phyloP scores from a whole-genome alignment of 2,797 vertebrate genomes.

The Sebastes wilsoni region DNA sequence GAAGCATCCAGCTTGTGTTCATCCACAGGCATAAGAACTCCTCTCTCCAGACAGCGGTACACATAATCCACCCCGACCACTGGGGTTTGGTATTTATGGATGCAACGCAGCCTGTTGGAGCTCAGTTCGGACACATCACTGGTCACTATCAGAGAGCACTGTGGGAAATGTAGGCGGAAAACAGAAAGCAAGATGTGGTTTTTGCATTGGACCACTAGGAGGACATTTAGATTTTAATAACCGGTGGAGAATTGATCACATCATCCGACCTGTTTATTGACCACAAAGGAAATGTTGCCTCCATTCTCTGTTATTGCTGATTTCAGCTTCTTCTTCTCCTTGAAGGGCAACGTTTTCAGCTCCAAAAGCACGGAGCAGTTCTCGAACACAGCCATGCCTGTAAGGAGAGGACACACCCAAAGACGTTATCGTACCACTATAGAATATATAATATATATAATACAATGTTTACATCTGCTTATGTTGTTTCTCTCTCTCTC shows the following conservation, averaged over 20 bases:
- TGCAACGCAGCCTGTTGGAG: conserved; percentile 71
- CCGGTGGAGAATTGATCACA: background rate
- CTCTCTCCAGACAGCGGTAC: conserved; percentile 78
- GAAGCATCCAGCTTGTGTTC: conserved; percentile 56
- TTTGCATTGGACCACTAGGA: background rate
- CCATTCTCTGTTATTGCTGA: conserved; percentile 78
- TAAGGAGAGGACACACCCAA: background rate
- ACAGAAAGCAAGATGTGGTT: background rate
- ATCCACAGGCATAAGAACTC: conserved; percentile 72
- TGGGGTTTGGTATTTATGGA: conserved; percentile 77
- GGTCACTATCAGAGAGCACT: conserved; percentile 87
- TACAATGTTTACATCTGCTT: background rate
- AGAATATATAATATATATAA: rapidly evolving
- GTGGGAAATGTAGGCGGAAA: conserved; percentile 28
- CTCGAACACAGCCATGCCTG: conserved; percentile 80
- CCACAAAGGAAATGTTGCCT: conserved; percentile 78
- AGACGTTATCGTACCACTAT: background rate
- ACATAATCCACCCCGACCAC: conserved; percentile 83
- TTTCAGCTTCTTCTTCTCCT: conserved; percentile 83
- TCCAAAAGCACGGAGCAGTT: conserved; percentile 82
- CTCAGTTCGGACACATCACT: conserved; percentile 76
- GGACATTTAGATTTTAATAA: background rate
- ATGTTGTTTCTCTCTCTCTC: too few species aligned
- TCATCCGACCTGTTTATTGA: conserved; percentile 81
- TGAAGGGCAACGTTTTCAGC: conserved; percentile 77